A percentile compares a stretch with the other conserved stretches of the same genome.
Conservation (phyloP, 2,113 vertebrate genomes). For the Sisor rabdophorus region DNA sequence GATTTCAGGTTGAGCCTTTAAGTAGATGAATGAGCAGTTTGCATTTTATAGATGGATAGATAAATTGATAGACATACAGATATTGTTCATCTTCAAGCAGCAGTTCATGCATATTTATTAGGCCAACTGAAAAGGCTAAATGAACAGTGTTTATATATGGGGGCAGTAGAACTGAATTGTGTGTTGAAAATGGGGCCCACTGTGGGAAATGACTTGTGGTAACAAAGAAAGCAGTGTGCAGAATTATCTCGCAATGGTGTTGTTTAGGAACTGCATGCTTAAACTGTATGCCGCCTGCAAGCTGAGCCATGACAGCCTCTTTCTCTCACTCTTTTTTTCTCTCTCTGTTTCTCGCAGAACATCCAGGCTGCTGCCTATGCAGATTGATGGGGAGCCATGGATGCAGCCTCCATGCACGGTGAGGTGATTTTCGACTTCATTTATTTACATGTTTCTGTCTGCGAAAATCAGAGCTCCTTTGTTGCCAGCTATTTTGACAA, state of each 20-base stretch:
- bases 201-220: conserved; percentile 65
- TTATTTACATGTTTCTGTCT: neutral
- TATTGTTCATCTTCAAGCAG: conserved; percentile 47
- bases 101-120: conserved; percentile 51
- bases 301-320: conserved; percentile 51
- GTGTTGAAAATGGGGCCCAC: conserved; percentile 56
- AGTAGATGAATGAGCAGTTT: conserved; percentile 36
- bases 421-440: conserved; percentile 55
- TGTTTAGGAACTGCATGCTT: conserved; percentile 56
- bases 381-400: conserved; percentile 96
- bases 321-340: conserved; percentile 8
- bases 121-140: conserved; percentile 59
- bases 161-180: conserved; percentile 38
- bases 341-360: conserved; percentile 69
- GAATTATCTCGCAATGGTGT: conserved; percentile 57
- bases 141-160: conserved; percentile 48
- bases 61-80: too few species aligned
- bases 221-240: conserved; percentile 69
- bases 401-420: conserved; percentile 91
- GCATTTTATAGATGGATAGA: neutral
- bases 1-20: conserved; percentile 7
- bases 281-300: conserved; percentile 53
- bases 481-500: too few species aligned
- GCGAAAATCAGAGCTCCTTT: neutral
- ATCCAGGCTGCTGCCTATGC: conserved; percentile 88